Conservation (phyloP, 2,113 vertebrate genomes). For the Oncorhynchus keta region DNA sequence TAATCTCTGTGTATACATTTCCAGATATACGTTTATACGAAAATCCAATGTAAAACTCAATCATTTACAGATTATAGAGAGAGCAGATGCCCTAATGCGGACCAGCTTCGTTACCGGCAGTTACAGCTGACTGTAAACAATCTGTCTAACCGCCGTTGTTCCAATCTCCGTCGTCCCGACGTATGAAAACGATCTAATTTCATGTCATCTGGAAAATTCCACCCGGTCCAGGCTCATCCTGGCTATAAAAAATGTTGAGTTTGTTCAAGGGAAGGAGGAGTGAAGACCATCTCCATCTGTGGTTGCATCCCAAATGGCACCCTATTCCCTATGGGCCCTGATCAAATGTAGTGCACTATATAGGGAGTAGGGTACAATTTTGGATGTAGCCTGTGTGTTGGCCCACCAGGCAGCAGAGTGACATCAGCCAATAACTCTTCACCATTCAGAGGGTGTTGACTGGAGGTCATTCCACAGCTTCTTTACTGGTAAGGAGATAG, state of each 20-base stretch:
- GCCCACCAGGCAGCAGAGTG: slow-evolving; percentile 29
- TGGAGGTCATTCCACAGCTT: slow-evolving; percentile 36
- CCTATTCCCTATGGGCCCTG: too few relatives aligned
- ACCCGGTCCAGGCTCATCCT: slow-evolving; percentile 28
- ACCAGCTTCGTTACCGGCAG: slow-evolving; percentile 14
- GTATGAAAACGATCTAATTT: slow-evolving; percentile 35
- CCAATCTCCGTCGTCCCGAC: slow-evolving; percentile 9
- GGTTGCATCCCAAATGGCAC: too few relatives aligned
- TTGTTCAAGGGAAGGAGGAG: slow-evolving; percentile 26
- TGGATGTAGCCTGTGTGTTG: slow-evolving; percentile 20
- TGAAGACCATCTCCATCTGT: slow-evolving; percentile 47
- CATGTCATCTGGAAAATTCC: slow-evolving; percentile 57
- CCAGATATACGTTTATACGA: background rate
- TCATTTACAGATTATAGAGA: background rate
- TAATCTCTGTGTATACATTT: background rate
- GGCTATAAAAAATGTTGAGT: slow-evolving; percentile 30
- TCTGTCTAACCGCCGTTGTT: background rate
- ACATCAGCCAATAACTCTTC: slow-evolving; percentile 62
- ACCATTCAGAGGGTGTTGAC: slow-evolving; percentile 46
- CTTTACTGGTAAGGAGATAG: slow-evolving; percentile 23
- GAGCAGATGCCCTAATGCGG: slow-evolving; percentile 18
- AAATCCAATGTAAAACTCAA: slow-evolving; percentile 9
- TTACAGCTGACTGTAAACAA: slow-evolving; percentile 28
- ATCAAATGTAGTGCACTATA: too few relatives aligned
- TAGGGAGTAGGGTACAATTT: too few relatives aligned